phyloP scores from a whole-genome alignment of 2,797 vertebrate species.

The Argentina silus region DNA sequence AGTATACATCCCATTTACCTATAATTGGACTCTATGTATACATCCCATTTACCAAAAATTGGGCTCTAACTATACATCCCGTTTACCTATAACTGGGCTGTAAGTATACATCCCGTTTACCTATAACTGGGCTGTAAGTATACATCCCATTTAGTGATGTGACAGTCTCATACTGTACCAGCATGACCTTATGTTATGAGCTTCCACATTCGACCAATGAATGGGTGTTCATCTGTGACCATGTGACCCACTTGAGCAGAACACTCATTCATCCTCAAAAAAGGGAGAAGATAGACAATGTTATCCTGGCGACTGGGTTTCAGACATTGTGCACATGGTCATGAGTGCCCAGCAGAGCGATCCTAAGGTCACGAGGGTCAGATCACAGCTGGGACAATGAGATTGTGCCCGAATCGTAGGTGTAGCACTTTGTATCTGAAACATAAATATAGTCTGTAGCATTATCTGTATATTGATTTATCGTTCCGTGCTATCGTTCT shows the following conservation, averaged over 20 bases:
- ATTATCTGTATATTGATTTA: conserved; percentile 21
- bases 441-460: conserved; percentile 2
- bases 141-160: not conserved
- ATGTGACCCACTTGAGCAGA: conserved; percentile 2
- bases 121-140: too few relatives aligned
- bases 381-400: conserved; percentile 15
- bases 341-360: conserved; percentile 6
- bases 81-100: not conserved
- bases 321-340: conserved; percentile 19
- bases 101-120: too few relatives aligned
- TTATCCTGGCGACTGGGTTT: not conserved
- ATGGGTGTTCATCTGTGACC: not conserved
- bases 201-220: not conserved
- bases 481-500: conserved; percentile 11
- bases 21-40: not conserved
- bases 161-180: not conserved
- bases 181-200: not conserved
- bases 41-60: not conserved
- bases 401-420: not conserved
- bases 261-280: not conserved
- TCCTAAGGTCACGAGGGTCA: conserved; percentile 37
- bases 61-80: not conserved
- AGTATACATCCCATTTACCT: not conserved
- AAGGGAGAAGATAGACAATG: not conserved
- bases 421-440: conserved; percentile 10